Percentiles rank a stretch among this genome's conserved stretches.
Evolutionary conservation across 2,888 invertebrate species (phyloP).

Genomic region (Polydrusus pterygomalis): DNA sequence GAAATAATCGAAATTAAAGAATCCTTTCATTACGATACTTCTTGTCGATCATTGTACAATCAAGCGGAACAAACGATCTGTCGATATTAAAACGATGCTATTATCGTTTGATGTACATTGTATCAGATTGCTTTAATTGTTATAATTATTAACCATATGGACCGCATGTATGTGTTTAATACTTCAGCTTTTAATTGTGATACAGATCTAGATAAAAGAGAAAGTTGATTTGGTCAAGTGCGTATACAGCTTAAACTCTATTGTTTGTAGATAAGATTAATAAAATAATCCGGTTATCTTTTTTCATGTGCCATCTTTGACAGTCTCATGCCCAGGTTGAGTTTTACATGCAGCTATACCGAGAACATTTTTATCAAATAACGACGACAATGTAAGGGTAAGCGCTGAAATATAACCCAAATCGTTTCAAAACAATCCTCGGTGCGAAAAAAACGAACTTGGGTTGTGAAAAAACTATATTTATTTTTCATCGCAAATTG

Average conservation of each 20-base stretch:
- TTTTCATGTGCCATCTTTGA: background rate
- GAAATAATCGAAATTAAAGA: too few relatives aligned
- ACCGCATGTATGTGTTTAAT: conserved; percentile 21
- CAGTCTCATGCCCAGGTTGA: background rate
- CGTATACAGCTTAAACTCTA: background rate
- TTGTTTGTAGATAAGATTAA: conserved; percentile 8
- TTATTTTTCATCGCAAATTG: too few relatives aligned
- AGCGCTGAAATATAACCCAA: too few relatives aligned
- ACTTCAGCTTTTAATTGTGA: conserved; percentile 35
- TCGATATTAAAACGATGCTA: background rate
- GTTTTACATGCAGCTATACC: background rate
- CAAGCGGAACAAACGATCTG: background rate
- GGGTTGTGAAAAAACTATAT: too few relatives aligned
- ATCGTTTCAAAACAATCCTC: too few relatives aligned
- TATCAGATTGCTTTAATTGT: conserved; percentile 27
- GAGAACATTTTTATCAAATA: too few relatives aligned
- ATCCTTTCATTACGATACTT: too few relatives aligned
- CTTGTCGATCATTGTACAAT: too few relatives aligned
- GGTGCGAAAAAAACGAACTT: too few relatives aligned
- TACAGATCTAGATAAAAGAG: conserved; percentile 46
- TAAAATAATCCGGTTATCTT: conserved; percentile 1
- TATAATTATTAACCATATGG: conserved; percentile 18
- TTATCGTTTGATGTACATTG: background rate
- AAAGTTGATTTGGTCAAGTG: conserved; percentile 26
- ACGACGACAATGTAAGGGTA: too few relatives aligned